phyloP scores from a whole-genome alignment of 1,140 invertebrate genomes.

The Caenorhabditis remanei region DNA sequence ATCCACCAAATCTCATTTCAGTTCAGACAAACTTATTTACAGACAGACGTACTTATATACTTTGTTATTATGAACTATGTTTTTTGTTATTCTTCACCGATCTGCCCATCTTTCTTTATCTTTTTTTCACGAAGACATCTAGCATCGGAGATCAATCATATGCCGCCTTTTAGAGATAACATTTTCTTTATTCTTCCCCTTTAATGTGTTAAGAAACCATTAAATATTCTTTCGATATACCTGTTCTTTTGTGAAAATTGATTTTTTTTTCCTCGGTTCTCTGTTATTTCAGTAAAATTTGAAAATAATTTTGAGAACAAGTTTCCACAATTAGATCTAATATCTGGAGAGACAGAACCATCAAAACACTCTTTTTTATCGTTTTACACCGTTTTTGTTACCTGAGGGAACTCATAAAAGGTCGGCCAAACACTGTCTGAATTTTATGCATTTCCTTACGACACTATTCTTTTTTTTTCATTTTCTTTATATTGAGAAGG shows the following conservation, averaged over 20 bases:
- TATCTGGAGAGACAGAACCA: background rate
- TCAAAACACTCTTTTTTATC: background rate
- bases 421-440: background rate
- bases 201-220: background rate
- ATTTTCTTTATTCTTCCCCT: background rate
- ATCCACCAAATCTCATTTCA: no score
- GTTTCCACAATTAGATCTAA: background rate
- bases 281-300: no score
- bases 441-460: background rate
- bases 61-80: no score
- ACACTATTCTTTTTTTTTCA: no score
- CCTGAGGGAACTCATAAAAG: background rate
- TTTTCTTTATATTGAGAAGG: no score
- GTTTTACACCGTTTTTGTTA: background rate
- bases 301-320: background rate
- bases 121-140: background rate
- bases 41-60: no score
- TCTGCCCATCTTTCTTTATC: no score
- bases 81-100: no score
- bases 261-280: no score
- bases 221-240: background rate
- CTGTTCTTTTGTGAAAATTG: background rate
- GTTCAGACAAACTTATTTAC: no score
- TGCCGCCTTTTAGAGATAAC: constrained; percentile 32
- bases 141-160: constrained; percentile 52